These are phyloP conservation scores for Epinephelus fuscoguttatus DNA, from an alignment of 2,113 vertebrate species.

Conservation along the genomic window DNA sequence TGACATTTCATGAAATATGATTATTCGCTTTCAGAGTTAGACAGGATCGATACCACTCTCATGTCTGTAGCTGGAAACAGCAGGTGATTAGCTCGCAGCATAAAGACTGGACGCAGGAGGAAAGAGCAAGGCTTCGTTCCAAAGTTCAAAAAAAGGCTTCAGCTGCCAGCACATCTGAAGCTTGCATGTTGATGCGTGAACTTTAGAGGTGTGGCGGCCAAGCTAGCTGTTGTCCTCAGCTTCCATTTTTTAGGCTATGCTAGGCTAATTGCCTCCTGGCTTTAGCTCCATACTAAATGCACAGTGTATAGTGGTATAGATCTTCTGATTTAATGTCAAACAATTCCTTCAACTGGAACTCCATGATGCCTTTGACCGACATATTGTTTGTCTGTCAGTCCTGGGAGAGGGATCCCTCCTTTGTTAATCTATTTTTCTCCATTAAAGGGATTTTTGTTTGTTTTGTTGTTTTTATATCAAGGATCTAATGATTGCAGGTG, in stretches of 20 bases:
- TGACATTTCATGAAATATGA: conserved; percentile 14
- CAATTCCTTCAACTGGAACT: not conserved
- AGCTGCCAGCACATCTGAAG: not conserved
- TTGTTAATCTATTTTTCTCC: no score
- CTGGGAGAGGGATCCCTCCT: no score
- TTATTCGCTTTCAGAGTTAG: not conserved
- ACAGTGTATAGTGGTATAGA: not conserved
- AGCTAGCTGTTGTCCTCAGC: not conserved
- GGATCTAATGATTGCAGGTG: no score
- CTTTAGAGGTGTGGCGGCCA: not conserved
- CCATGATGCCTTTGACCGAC: no score
- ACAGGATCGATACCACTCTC: not conserved
- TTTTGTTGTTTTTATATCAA: no score
- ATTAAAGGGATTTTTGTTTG: no score
- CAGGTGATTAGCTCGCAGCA: conserved; percentile 6
- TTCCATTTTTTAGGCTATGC: conserved; percentile 2
- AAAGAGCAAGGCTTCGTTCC: not conserved
- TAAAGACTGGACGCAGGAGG: not conserved
- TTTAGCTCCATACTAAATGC: conserved; percentile 13
- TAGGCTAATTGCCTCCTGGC: conserved; percentile 18
- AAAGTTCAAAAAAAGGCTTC: not conserved
- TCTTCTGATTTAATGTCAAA: not conserved
- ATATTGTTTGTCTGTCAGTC: no score
- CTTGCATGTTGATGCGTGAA: not conserved
- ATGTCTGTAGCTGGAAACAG: not conserved